phyloP scores from a whole-genome alignment of 2,113 vertebrate genomes.

The Isurus oxyrinchus region DNA sequence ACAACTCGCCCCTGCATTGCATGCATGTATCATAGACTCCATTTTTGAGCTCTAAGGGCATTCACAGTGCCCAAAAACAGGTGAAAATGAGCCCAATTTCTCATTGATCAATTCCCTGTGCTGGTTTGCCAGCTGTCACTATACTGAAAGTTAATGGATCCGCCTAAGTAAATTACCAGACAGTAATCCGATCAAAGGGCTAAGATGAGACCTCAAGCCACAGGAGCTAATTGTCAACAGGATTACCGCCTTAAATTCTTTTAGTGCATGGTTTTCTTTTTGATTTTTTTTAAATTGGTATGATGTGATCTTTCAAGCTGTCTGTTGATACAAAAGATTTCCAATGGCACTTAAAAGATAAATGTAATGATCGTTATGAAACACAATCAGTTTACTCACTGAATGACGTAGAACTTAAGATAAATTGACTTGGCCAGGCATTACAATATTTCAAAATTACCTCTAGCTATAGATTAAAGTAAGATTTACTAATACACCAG shows the following conservation, averaged over 20 bases:
- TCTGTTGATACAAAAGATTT: constrained; percentile 16
- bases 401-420: not conserved
- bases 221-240: not conserved
- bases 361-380: not conserved
- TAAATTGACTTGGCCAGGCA: not conserved
- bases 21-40: not conserved
- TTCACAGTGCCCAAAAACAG: not conserved
- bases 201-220: constrained; percentile 16
- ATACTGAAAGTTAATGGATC: not conserved
- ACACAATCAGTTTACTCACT: not conserved
- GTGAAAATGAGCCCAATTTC: not conserved
- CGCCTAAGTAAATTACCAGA: not conserved
- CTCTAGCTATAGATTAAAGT: not conserved
- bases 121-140: not conserved
- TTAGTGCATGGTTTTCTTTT: not conserved
- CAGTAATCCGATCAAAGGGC: constrained; percentile 8
- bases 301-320: not conserved
- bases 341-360: not conserved
- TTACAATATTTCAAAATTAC: not conserved
- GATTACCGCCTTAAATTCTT: not conserved
- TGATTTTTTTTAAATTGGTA: not conserved
- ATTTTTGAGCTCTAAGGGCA: not conserved
- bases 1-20: not conserved
- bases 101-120: not conserved
- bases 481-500: not conserved